phyloP scores from a whole-genome alignment of 2,888 invertebrate species.

The Galeruca laticollis region DNA sequence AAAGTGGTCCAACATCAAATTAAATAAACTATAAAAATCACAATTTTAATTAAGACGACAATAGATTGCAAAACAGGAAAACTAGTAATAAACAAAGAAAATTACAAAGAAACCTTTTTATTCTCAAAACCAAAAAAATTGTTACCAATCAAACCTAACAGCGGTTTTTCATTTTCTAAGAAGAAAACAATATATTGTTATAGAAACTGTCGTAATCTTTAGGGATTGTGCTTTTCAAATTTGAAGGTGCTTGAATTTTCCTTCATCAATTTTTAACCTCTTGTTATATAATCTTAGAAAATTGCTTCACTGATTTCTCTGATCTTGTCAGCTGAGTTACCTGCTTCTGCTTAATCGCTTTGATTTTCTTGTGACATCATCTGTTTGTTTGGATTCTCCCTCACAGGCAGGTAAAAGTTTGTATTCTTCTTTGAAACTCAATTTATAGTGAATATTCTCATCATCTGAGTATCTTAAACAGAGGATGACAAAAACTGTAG shows the following conservation, averaged over 20 bases:
- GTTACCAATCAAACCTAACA: conserved; percentile 3
- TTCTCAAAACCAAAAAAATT: no score
- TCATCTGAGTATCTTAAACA: conserved; percentile 21
- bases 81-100: neutral
- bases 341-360: conserved; percentile 1
- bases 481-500: conserved; percentile 7
- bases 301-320: conserved; percentile 9
- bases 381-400: conserved; percentile 12
- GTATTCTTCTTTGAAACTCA: conserved; percentile 17
- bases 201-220: conserved; percentile 9
- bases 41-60: no score
- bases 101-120: neutral
- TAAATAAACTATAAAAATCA: no score
- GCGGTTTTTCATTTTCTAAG: neutral
- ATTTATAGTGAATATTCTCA: conserved; percentile 17
- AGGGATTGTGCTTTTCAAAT: conserved; percentile 15
- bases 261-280: conserved; percentile 13
- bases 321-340: conserved; percentile 4
- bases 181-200: conserved; percentile 2
- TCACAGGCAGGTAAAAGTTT: conserved; percentile 17
- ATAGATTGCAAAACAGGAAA: no score
- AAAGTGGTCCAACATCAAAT: conserved; percentile 16
- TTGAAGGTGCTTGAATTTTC: conserved; percentile 18
- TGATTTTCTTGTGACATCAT: conserved; percentile 18
- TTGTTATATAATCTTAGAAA: conserved; percentile 15